Evolutionary conservation across 1,140 invertebrate species (phyloP).

Genomic region (Drosophila subpulchrella): DNA sequence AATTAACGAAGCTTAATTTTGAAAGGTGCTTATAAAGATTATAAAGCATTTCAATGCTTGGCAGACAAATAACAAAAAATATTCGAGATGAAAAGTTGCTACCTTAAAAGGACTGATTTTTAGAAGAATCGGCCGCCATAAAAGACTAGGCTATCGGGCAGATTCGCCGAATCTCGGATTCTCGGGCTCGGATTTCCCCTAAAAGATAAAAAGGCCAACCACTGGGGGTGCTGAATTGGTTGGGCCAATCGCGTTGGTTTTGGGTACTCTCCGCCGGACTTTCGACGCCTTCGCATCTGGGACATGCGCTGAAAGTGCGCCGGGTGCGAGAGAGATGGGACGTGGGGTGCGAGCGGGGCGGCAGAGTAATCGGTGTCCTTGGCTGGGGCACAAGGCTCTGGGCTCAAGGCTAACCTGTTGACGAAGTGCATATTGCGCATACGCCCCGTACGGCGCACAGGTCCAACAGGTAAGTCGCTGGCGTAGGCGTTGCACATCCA

Average conservation of each 20-base stretch:
- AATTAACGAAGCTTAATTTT: too few species aligned
- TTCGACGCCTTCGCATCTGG: slow-evolving; percentile 45
- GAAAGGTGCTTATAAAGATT: too few species aligned
- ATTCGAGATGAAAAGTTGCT: too few species aligned
- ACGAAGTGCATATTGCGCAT: slow-evolving; percentile 73
- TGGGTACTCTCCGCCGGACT: slow-evolving; percentile 8
- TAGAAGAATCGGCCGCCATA: not conserved
- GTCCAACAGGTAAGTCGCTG: slow-evolving; percentile 70
- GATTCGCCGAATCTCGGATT: not conserved
- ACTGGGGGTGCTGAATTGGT: slow-evolving; percentile 40
- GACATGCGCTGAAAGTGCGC: slow-evolving; percentile 65
- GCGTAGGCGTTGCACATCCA: slow-evolving; percentile 44
- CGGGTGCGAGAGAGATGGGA: too few species aligned
- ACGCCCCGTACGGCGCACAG: slow-evolving; percentile 46
- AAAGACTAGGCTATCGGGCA: not conserved
- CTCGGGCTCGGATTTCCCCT: not conserved
- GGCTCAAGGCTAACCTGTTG: slow-evolving; percentile 78
- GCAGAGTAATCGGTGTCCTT: slow-evolving; percentile 4
- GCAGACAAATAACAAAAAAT: too few species aligned
- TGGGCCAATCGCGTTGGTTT: slow-evolving; percentile 29
- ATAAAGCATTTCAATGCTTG: too few species aligned
- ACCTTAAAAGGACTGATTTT: not conserved
- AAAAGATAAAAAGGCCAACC: not conserved
- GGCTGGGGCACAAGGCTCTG: slow-evolving; percentile 30
- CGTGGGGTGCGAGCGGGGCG: slow-evolving; percentile 4